Evolutionary conservation across 2,888 invertebrate genomes (phyloP).

Genomic region (Bhutanitis thaidina): DNA sequence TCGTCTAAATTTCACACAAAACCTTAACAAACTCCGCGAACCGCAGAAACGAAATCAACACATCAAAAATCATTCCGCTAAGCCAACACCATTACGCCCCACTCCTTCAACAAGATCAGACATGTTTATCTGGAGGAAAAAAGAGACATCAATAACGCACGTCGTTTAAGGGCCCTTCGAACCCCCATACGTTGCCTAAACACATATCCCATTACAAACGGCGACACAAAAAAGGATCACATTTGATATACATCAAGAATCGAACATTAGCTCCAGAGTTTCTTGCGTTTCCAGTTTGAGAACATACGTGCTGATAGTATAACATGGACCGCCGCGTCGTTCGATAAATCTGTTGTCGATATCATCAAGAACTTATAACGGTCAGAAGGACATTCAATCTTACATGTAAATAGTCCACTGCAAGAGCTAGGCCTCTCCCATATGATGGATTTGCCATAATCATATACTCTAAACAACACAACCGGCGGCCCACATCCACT

Average conservation of each 20-base stretch:
- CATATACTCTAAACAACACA: too few species aligned
- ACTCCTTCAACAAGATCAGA: slow-evolving; percentile 33
- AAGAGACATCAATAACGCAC: slow-evolving; percentile 67
- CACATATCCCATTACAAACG: slow-evolving; percentile 44
- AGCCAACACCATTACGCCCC: slow-evolving; percentile 45
- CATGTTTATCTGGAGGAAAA: slow-evolving; percentile 63
- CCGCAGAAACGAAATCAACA: slow-evolving; percentile 16
- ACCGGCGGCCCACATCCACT: too few species aligned
- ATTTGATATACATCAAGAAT: slow-evolving; percentile 73
- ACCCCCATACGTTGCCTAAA: slow-evolving; percentile 32
- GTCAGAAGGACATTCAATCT: too few species aligned
- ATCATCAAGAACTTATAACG: too few species aligned
- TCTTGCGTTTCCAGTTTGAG: slow-evolving; percentile 24
- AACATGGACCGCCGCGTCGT: slow-evolving; percentile 3
- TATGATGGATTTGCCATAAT: too few species aligned
- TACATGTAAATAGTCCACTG: too few species aligned
- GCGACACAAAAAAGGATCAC: slow-evolving; percentile 53
- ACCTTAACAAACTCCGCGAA: not conserved
- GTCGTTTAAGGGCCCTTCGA: slow-evolving; percentile 48
- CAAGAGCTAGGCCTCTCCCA: too few species aligned
- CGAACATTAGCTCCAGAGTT: slow-evolving; percentile 59
- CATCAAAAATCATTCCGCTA: slow-evolving; percentile 37
- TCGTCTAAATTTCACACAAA: too few species aligned
- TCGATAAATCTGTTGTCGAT: too few species aligned
- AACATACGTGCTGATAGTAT: slow-evolving; percentile 34